Evolutionary conservation across 2,113 vertebrate species (phyloP).

Genomic region (Garra rufa): DNA sequence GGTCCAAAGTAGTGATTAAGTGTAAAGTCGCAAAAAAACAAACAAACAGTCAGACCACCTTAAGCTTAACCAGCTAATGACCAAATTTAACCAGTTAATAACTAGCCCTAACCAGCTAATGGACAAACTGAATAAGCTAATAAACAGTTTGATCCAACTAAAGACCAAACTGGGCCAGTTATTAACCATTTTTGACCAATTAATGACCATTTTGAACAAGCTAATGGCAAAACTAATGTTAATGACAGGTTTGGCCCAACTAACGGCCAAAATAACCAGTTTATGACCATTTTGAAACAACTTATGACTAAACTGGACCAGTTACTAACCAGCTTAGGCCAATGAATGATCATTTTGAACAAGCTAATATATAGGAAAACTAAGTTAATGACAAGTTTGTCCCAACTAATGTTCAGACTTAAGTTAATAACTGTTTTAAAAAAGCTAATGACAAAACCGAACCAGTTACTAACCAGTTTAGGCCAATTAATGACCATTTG

Average conservation of each 20-base stretch:
- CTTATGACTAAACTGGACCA: neutral
- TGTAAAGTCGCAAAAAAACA: too few relatives aligned
- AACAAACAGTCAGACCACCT: neutral
- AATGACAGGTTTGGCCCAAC: neutral
- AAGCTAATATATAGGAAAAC: too few relatives aligned
- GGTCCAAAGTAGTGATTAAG: too few relatives aligned
- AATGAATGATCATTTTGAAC: neutral
- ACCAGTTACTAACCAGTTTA: neutral
- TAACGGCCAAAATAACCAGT: neutral
- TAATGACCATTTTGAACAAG: neutral
- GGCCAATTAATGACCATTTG: neutral
- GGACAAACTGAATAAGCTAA: neutral
- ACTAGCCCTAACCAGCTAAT: neutral
- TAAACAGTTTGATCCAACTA: neutral
- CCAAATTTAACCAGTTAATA: neutral
- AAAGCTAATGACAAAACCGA: too few relatives aligned
- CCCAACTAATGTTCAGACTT: too few relatives aligned
- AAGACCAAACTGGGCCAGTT: neutral
- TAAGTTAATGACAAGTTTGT: too few relatives aligned
- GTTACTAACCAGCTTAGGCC: neutral
- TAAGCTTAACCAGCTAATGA: neutral
- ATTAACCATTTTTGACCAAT: neutral
- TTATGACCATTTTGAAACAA: neutral
- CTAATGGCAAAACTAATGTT: neutral
- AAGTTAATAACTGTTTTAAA: too few relatives aligned